Evolutionary conservation across 2,797 vertebrate genomes (phyloP).

Genomic region (Tragopan temminckii): DNA sequence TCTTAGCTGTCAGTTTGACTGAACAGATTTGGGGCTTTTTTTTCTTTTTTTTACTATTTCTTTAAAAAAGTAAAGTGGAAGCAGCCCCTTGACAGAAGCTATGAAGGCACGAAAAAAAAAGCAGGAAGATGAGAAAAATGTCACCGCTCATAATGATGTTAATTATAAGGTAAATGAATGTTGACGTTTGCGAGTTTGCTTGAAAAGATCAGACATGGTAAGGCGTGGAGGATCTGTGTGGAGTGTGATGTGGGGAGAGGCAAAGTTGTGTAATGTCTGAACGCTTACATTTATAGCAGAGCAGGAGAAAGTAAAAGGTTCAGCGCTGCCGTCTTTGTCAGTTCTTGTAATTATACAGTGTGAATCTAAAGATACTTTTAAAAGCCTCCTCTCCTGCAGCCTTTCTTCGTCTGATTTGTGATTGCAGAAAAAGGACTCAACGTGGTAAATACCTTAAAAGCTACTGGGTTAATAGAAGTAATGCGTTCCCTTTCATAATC

Average conservation of each 20-base stretch:
- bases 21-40: not conserved
- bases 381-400: not conserved
- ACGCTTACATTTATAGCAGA: not conserved
- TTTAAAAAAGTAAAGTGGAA: not conserved
- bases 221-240: not conserved
- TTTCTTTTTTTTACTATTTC: not conserved
- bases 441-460: accelerated
- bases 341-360: not conserved
- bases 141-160: constrained; percentile 48
- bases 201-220: not conserved
- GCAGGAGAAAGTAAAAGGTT: not conserved
- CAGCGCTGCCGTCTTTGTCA: not conserved
- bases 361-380: not conserved
- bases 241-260: not conserved
- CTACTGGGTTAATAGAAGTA: not conserved
- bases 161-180: constrained; percentile 64
- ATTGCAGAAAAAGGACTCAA: not conserved
- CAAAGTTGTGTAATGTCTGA: not conserved
- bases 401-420: not conserved
- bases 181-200: constrained; percentile 45
- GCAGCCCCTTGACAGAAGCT: constrained; percentile 16
- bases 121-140: constrained; percentile 44
- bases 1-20: not conserved
- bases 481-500: accelerated
- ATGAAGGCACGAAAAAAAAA: not conserved